Conservation (phyloP, 2,797 vertebrate genomes). For the Chloroceryle amazona region DNA sequence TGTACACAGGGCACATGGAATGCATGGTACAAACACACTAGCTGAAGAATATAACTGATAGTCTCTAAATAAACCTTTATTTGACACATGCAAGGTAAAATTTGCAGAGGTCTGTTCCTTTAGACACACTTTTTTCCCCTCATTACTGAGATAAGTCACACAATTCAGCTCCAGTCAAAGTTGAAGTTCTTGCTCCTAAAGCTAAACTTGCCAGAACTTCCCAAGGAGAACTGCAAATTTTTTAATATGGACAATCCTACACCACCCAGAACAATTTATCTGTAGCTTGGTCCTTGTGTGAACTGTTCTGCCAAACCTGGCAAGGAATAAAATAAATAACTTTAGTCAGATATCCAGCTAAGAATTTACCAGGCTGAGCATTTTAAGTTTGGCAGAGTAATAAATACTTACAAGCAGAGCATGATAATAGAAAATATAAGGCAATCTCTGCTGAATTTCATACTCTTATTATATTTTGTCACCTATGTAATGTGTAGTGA, state of each 20-base stretch:
- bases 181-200: not conserved
- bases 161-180: not conserved
- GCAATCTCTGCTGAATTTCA: not conserved
- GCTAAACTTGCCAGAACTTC: not conserved
- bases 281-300: not conserved
- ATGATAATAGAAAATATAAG: not conserved
- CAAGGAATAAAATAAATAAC: not conserved
- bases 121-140: not conserved
- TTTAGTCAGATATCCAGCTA: not conserved
- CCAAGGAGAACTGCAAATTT: not conserved
- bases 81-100: not conserved
- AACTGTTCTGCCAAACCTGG: not conserved
- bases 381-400: not conserved
- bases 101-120: not conserved
- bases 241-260: not conserved
- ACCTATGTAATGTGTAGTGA: rapidly evolving
- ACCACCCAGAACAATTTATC: not conserved
- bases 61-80: not conserved
- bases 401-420: not conserved
- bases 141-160: not conserved
- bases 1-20: not conserved
- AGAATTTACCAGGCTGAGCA: not conserved
- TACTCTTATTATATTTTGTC: not conserved
- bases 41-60: not conserved
- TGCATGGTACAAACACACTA: not conserved